Evolutionary conservation across 2,113 vertebrate genomes (phyloP).

Genomic region (Chrysochloris asiatica): DNA sequence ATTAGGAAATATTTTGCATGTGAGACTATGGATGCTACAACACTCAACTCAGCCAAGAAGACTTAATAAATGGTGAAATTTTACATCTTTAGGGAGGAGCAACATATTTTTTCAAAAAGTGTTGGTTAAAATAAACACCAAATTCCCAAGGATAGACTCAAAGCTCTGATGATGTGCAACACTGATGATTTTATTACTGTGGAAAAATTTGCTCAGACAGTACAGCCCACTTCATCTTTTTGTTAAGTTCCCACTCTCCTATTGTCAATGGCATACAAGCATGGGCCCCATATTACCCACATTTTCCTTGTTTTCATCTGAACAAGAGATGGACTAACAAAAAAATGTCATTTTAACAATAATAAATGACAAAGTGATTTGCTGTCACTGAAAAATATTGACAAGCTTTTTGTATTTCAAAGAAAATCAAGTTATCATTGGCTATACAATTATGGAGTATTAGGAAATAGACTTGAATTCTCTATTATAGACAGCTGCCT

Average conservation of each 20-base stretch:
- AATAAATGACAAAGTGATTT: constrained; percentile 18
- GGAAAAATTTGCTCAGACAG: constrained; percentile 70
- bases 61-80: constrained; percentile 78
- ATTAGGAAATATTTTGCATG: constrained; percentile 79
- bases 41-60: constrained; percentile 64
- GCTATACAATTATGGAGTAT: neutral
- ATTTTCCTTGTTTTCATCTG: neutral
- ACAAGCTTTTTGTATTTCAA: constrained; percentile 6
- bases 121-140: constrained; percentile 78
- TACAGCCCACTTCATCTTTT: constrained; percentile 37
- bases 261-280: constrained; percentile 19
- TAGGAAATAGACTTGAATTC: neutral
- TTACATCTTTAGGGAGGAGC: constrained; percentile 80
- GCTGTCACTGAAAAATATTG: neutral
- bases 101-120: constrained; percentile 64
- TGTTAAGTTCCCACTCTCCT: constrained; percentile 47
- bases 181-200: constrained; percentile 74
- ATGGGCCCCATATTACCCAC: neutral
- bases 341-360: neutral
- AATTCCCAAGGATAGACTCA: constrained; percentile 71
- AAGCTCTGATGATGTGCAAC: constrained; percentile 67
- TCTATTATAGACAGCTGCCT: constrained; percentile 19
- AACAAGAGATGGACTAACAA: constrained; percentile 24
- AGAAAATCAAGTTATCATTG: constrained; percentile 18
- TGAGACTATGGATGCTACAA: constrained; percentile 76